Conservation (phyloP, 2,888 invertebrate species). For the Drosophila basisetae region DNA sequence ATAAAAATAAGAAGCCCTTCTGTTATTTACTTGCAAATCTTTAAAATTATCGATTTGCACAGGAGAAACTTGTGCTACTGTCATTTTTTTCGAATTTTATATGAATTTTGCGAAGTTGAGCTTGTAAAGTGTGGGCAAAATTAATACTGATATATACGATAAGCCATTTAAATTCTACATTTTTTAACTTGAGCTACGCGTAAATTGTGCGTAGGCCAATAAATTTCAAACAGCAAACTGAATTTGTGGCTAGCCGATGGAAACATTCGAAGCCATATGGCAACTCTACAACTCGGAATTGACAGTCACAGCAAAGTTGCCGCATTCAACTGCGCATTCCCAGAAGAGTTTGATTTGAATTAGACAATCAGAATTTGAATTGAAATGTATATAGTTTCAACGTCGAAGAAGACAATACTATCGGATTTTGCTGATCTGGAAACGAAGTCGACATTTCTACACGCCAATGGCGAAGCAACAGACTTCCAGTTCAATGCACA, state of each 20-base stretch:
- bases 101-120: neutral
- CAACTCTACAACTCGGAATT: constrained; percentile 7
- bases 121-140: neutral
- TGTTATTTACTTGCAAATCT: neutral
- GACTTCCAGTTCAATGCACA: constrained; percentile 84
- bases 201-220: neutral
- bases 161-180: too few species aligned
- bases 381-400: constrained; percentile 83
- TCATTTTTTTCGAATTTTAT: neutral
- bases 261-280: constrained; percentile 17
- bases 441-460: constrained; percentile 79
- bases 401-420: constrained; percentile 81
- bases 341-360: constrained; percentile 7
- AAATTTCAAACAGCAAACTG: neutral
- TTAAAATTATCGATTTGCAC: neutral
- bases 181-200: neutral
- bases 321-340: constrained; percentile 7
- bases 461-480: constrained; percentile 77
- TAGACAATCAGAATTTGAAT: neutral
- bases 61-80: neutral
- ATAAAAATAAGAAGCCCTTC: neutral
- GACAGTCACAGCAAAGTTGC: constrained; percentile 13
- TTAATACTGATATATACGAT: too few species aligned
- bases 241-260: neutral
- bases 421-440: constrained; percentile 82